phyloP scores from a whole-genome alignment of 2,797 vertebrate genomes.

The Leucoraja ocellata region DNA sequence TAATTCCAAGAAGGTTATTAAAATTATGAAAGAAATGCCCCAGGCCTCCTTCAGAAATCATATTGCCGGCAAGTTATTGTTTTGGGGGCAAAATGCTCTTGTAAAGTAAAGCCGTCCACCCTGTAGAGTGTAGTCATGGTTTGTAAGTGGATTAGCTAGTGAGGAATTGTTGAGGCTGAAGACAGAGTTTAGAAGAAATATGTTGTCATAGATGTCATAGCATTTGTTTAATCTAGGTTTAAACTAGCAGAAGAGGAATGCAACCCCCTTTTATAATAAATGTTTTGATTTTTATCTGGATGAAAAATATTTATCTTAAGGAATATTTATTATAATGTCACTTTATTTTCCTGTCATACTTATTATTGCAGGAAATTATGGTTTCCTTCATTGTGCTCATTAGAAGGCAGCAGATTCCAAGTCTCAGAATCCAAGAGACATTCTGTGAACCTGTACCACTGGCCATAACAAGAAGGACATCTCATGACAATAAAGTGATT shows the following conservation, averaged over 20 bases:
- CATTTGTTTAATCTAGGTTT: neutral
- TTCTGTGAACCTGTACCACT: neutral
- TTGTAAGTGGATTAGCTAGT: constrained; percentile 7
- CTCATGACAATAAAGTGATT: neutral
- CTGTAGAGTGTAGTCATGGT: neutral
- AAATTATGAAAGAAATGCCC: constrained; percentile 55
- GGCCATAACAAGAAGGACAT: neutral
- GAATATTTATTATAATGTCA: neutral
- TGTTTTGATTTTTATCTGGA: neutral
- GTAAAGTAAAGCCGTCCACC: constrained; percentile 12
- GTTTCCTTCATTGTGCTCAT: neutral
- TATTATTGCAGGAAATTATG: neutral
- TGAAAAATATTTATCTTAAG: neutral
- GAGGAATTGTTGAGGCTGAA: constrained; percentile 12
- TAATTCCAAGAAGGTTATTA: constrained; percentile 70
- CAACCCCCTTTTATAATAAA: neutral
- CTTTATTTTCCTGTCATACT: neutral
- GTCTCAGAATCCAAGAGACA: too few species aligned
- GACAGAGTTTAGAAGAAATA: constrained; percentile 9
- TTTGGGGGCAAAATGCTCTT: constrained; percentile 40
- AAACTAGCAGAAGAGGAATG: too few species aligned
- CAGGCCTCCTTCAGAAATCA: constrained; percentile 45
- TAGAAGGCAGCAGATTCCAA: neutral
- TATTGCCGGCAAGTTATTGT: constrained; percentile 46
- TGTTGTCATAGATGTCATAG: neutral